A percentile compares a stretch with the other conserved stretches of the same genome.
Conservation (phyloP, 1,140 invertebrate species). For the Stegodyphus dumicola region DNA sequence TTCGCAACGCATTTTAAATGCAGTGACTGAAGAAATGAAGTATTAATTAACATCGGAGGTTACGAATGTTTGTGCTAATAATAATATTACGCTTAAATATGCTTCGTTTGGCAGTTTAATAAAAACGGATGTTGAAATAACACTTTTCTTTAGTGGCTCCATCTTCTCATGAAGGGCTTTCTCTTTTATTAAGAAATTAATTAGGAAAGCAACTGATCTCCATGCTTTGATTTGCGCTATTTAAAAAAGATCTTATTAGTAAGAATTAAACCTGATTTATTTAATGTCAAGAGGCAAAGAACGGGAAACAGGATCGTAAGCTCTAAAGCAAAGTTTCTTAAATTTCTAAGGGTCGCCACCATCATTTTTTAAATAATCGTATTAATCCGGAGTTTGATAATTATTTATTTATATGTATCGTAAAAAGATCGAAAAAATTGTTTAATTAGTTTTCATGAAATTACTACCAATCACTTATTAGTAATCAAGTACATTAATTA, state of each 20-base stretch:
- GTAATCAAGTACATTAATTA: no score
- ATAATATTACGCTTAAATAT: background rate
- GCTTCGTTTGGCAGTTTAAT: background rate
- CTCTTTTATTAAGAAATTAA: background rate
- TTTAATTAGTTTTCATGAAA: no score
- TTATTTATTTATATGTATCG: no score
- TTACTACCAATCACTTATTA: no score
- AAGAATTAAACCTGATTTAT: no score
- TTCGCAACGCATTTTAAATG: conserved; percentile 19
- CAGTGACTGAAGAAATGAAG: conserved; percentile 5
- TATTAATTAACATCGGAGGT: conserved; percentile 12
- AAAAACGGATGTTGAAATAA: background rate
- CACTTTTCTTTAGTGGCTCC: background rate
- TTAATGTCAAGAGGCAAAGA: no score
- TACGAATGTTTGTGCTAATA: conserved; percentile 23
- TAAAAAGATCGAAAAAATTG: no score
- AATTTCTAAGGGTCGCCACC: no score
- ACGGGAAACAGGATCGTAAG: no score
- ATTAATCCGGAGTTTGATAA: no score
- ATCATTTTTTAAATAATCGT: no score
- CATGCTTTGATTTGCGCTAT: background rate
- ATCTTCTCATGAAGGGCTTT: background rate
- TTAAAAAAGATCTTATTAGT: background rate
- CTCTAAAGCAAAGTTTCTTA: no score
- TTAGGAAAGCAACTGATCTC: background rate